Percentiles rank a stretch among this genome's conserved stretches.
phyloP scores from a whole-genome alignment of 2,888 invertebrate genomes.

The Cosmorhoe ocellata region DNA sequence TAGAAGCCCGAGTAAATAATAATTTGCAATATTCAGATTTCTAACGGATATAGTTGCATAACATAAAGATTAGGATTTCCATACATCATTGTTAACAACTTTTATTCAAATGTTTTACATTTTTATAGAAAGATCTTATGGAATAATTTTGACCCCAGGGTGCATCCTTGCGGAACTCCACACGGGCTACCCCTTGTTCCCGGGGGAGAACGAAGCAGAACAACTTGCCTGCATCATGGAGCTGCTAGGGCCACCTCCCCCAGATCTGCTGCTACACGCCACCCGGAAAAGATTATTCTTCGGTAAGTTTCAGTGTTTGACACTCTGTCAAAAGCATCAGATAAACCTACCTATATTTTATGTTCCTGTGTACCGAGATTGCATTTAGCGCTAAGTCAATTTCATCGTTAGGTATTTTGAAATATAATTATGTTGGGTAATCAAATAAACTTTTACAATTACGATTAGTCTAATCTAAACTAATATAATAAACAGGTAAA shows the following conservation, averaged over 20 bases:
- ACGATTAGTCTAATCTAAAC: no score
- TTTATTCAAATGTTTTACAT: no score
- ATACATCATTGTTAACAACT: no score
- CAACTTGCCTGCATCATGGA: slow-evolving; percentile 99
- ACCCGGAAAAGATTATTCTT: slow-evolving; percentile 93
- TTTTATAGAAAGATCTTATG: no score
- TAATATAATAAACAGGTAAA: no score
- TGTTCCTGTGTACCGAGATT: no score
- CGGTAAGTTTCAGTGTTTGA: slow-evolving; percentile 72
- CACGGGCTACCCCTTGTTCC: slow-evolving; percentile 97
- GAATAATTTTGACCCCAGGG: slow-evolving; percentile 74
- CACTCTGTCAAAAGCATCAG: slow-evolving; percentile 2
- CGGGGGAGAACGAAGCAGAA: slow-evolving; percentile 98
- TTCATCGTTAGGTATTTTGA: no score
- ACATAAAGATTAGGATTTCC: background rate
- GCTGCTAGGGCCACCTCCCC: slow-evolving; percentile 94
- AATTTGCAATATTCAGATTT: slow-evolving; percentile 8
- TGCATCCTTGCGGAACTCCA: slow-evolving; percentile 98
- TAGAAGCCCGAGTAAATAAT: background rate
- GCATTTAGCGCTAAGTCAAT: no score
- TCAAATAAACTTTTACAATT: no score
- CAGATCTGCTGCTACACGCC: slow-evolving; percentile 92
- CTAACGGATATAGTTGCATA: slow-evolving; percentile 2
- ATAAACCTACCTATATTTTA: background rate
- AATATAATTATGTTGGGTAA: no score